Conservation (phyloP, 2,797 vertebrate genomes). For the Tachyglossus aculeatus region DNA sequence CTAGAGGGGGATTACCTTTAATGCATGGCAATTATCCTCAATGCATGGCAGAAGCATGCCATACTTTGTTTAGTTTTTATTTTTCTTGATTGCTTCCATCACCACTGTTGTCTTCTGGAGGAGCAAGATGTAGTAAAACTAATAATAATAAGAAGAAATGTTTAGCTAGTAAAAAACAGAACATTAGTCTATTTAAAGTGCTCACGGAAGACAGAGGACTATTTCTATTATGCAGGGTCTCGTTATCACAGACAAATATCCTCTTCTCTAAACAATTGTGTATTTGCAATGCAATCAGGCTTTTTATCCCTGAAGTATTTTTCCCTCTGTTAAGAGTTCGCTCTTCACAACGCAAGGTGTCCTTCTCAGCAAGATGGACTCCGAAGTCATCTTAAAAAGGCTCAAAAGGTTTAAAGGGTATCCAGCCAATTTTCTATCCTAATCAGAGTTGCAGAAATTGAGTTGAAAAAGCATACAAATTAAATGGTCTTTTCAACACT, state of each 20-base stretch:
- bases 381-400: not conserved
- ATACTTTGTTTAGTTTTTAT: not conserved
- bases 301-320: too few relatives aligned
- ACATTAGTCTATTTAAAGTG: not conserved
- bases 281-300: too few relatives aligned
- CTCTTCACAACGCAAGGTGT: constrained; percentile 4
- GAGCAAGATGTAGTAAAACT: constrained; percentile 17
- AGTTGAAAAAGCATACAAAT: not conserved
- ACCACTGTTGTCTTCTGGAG: not conserved
- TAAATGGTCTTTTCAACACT: too few relatives aligned
- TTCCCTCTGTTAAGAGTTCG: too few relatives aligned
- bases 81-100: constrained; percentile 10
- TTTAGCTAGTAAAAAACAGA: not conserved
- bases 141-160: constrained; percentile 16
- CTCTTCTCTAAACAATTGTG: not conserved
- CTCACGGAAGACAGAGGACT: not conserved
- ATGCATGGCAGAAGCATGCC: not conserved
- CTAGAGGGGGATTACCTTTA: too few relatives aligned
- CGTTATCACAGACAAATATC: not conserved
- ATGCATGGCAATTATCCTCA: constrained; percentile 26
- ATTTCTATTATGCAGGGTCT: not conserved
- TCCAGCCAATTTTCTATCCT: not conserved
- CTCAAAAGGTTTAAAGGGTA: constrained; percentile 2
- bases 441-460: constrained; percentile 3
- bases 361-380: not conserved